Percentiles rank a stretch among this genome's conserved stretches.
Evolutionary conservation across 2,888 invertebrate genomes (phyloP).

Genomic region (Ethmia dodecea): DNA sequence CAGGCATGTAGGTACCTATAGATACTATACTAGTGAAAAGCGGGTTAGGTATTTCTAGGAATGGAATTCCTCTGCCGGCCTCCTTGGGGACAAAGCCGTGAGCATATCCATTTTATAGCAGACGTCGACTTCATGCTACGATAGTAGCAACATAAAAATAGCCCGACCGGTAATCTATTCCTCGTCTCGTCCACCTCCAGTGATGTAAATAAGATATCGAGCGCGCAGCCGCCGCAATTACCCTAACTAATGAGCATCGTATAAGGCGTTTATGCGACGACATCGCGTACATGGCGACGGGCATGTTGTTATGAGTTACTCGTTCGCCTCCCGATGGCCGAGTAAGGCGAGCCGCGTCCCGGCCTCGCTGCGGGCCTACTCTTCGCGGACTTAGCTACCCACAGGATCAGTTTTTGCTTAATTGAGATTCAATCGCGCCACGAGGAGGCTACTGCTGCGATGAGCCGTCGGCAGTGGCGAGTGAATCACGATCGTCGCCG

Average conservation of each 20-base stretch:
- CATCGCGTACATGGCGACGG: slow-evolving; percentile 2
- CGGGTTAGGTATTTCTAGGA: no score
- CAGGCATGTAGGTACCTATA: no score
- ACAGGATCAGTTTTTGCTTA: slow-evolving; percentile 3
- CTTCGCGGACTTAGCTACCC: no score
- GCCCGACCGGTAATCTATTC: no score
- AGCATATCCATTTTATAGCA: no score
- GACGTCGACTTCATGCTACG: no score
- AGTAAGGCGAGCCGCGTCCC: slow-evolving; percentile 15
- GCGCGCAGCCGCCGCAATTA: slow-evolving; percentile 25
- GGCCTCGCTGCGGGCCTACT: no score
- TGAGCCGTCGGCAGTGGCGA: background rate
- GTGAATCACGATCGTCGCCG: slow-evolving; percentile 5
- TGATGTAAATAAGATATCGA: slow-evolving; percentile 34
- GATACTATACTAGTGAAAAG: no score
- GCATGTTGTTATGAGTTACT: slow-evolving; percentile 15
- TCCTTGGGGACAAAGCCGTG: no score
- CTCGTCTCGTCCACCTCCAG: slow-evolving; percentile 11
- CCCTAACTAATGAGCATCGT: slow-evolving; percentile 32
- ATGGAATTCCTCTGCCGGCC: no score
- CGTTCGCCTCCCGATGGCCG: slow-evolving; percentile 24
- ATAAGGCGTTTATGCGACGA: slow-evolving; percentile 23
- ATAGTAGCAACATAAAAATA: no score
- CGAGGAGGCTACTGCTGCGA: background rate
- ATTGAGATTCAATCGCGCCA: slow-evolving; percentile 3